Evolutionary conservation across 2,888 invertebrate genomes (phyloP), one percentile per base, ranked within the genome.

Genomic region (Spisula subtruncata): DNA sequence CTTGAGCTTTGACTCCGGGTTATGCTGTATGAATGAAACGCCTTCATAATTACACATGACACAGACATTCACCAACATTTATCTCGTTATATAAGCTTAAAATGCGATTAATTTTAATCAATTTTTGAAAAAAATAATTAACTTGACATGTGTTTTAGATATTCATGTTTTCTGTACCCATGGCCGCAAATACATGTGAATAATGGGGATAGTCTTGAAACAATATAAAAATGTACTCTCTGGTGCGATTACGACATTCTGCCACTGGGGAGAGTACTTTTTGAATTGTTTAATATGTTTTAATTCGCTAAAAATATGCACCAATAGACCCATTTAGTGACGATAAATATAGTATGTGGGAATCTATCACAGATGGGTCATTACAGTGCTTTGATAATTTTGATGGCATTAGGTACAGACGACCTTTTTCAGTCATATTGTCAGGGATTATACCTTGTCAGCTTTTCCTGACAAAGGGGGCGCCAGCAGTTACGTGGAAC

Each of bases 101-200:
- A 66, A 66, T n/a, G 60, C 25, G 60, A 66, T 66, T 25, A 66
- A 25, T 25, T 10, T 25, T n/a, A 25, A 25, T 5, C 60, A n/a
- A 66, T 51, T 10, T 14, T 51, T 51, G 51, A 51, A 51, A 51
- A 51, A 51, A 51, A 66, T 66, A 12, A 25, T 25, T 66, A 25
- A 66, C 10, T 66, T 66, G n/a, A 66, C 60, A 66, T 66, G 25
- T 66, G 60, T 66, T 66, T 66, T 66, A 66, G 25, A 66, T 66
- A 8, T n/a, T 66, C 25, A 5, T 25, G n/a, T 60, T 60, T 60
- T n/a, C 18, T 25, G n/a, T n/a, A 6, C 60, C 60, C 25, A n/a
- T n/a, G n/a, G n/a, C n/a, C n/a, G n/a, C n/a, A n/a, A n/a, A n/a
- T n/a, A n/a, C n/a, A n/a, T n/a, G n/a, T n/a, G n/a, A 5, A 18